Base-by-base conservation (phyloP, 2,888 invertebrate genomes). In the Perizoma affinitatum region DNA sequence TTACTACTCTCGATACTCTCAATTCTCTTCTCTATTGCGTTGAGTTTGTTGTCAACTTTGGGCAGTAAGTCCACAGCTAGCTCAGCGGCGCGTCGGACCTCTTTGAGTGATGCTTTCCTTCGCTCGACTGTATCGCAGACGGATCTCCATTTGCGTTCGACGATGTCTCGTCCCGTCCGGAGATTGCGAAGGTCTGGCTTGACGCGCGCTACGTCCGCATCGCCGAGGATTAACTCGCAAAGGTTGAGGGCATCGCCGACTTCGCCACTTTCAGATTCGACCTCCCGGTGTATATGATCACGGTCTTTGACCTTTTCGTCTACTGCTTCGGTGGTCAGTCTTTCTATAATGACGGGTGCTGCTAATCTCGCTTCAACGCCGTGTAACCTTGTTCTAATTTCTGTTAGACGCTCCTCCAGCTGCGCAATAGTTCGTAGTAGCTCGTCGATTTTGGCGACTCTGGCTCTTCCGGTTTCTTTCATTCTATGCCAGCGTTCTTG, bases 71-170 rank as follows among this genome's bases (percentile, higher is more conserved):
- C 86, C 65, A 94, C 94, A 3, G 96, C 83, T 1, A 94, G 81
- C 59, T 96, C 95, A 59, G 94, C 94, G 0, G 94, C 93, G 80
- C 96, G 96, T 4, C 88, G 86, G 8, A 90, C 78, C 61, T 92
- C 90, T 58, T 84, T 87, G 1, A 92, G 78, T 0, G 85, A 78
- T 6, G 75, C 82, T 69, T 90, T 91, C 3, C 96, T 93, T 57
- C 95, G 95, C 5, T 95, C 94, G 0, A 96, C 96, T 77, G 94
- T 93, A 4, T 94, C 94, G 75, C 96, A 97, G 2, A 96, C 95
- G 46, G 93, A 93, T 73, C 95, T 96, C 97, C 97, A 97, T 66
- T 96, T 94, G 76, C 94, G 95, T 73, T 97, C 96, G 8, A 97
- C 88, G 59, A 95, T 95, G 54, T 96, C 94, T 53, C 95, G 94